phyloP scores from a whole-genome alignment of 2,113 vertebrate species.

The Trematocara variabile region DNA sequence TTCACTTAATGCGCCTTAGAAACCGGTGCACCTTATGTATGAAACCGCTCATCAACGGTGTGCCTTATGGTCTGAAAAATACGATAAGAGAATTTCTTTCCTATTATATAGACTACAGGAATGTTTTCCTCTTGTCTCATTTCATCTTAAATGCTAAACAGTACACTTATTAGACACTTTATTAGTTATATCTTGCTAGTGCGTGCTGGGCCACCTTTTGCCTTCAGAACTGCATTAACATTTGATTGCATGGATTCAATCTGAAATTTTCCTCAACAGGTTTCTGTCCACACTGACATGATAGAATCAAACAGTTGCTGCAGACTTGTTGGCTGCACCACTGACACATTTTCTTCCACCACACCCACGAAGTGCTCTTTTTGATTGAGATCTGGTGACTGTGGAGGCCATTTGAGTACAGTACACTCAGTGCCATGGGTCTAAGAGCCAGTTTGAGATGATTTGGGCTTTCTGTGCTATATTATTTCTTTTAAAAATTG shows the following conservation, averaged over 20 bases:
- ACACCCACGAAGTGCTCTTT: not conserved
- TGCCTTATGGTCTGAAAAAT: not conserved
- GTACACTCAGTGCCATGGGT: not conserved
- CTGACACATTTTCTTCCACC: not conserved
- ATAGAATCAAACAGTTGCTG: not conserved
- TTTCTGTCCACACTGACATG: not conserved
- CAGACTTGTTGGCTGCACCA: not conserved
- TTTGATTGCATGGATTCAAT: not conserved
- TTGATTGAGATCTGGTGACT: not conserved
- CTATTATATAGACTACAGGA: not conserved
- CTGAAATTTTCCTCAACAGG: not conserved
- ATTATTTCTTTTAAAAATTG: not conserved
- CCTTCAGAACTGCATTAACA: not conserved
- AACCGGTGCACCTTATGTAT: not conserved
- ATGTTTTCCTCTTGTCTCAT: not conserved
- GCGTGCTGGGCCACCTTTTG: accelerated
- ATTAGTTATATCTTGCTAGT: not conserved
- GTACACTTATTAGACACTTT: not conserved
- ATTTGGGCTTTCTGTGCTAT: not conserved
- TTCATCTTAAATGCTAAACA: not conserved
- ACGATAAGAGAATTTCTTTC: accelerated
- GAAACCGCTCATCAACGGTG: not conserved
- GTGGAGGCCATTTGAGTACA: not conserved
- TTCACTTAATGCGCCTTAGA: not conserved
- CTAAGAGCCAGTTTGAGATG: not conserved